These are phyloP conservation scores for Dryobota labecula DNA, from an alignment of 2,888 invertebrate genomes.

Conservation along the genomic window DNA sequence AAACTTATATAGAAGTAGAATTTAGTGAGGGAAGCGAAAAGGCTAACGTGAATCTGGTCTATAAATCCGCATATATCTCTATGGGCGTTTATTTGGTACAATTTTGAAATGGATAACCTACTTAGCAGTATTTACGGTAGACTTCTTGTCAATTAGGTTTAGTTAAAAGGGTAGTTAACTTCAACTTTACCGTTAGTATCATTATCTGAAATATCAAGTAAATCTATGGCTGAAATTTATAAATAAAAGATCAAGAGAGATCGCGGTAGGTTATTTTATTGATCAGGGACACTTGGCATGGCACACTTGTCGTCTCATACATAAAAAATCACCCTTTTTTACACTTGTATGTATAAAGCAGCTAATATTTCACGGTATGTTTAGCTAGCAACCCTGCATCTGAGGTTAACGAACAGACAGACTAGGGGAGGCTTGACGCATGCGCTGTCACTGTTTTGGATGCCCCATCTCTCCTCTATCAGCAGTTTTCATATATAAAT, in stretches of 20 bases:
- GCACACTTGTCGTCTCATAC: background rate
- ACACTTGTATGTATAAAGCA: background rate
- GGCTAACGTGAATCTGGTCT: slow-evolving; percentile 1
- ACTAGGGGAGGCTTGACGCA: slow-evolving; percentile 71
- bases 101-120: slow-evolving; percentile 10
- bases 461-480: slow-evolving; percentile 53
- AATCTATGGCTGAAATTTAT: slow-evolving; percentile 5
- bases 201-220: background rate
- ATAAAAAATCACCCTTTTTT: background rate
- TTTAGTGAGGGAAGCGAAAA: background rate
- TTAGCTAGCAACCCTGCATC: slow-evolving; percentile 50
- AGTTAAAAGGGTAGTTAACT: slow-evolving; percentile 5
- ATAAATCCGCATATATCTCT: background rate
- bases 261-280: background rate
- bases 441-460: slow-evolving; percentile 69
- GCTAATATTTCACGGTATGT: slow-evolving; percentile 6
- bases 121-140: background rate
- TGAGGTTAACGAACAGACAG: slow-evolving; percentile 76
- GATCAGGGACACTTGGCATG: no score
- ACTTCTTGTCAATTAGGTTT: slow-evolving; percentile 26
- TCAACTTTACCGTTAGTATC: slow-evolving; percentile 15
- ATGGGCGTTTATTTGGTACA: slow-evolving; percentile 6
- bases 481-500: slow-evolving; percentile 55
- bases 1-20: background rate
- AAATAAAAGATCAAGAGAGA: background rate